Evolutionary conservation across 2,888 invertebrate genomes (phyloP).

Genomic region (Philopedon plagiatum): DNA sequence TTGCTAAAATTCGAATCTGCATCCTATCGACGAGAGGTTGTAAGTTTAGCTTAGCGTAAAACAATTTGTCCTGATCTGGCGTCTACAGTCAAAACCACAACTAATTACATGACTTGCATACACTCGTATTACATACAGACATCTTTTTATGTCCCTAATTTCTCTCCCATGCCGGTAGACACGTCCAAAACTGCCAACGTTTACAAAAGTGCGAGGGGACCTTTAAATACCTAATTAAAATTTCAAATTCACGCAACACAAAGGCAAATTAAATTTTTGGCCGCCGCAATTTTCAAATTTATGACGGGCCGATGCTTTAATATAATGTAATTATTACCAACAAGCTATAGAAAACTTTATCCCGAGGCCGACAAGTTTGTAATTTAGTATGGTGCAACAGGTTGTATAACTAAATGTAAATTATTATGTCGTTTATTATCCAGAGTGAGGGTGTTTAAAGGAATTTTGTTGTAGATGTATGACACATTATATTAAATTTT

Average conservation of each 20-base stretch:
- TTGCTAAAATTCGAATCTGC: no score
- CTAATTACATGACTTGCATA: no score
- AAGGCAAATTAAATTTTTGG: conserved; percentile 28
- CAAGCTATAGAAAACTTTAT: conserved; percentile 10
- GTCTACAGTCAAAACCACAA: no score
- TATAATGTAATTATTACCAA: conserved; percentile 6
- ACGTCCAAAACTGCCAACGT: background rate
- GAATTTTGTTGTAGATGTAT: no score
- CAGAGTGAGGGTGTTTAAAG: background rate
- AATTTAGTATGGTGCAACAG: conserved; percentile 15
- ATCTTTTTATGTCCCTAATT: background rate
- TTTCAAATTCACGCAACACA: conserved; percentile 26
- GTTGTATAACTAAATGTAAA: background rate
- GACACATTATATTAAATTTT: no score
- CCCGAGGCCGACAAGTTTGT: conserved; percentile 3
- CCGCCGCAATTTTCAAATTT: conserved; percentile 27
- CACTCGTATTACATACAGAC: no score
- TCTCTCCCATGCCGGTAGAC: background rate
- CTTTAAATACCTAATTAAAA: conserved; percentile 24
- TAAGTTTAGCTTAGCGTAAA: no score
- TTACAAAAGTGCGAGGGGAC: background rate
- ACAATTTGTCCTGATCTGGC: no score
- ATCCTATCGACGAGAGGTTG: no score
- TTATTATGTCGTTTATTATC: background rate
- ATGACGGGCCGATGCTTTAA: conserved; percentile 14